Evolutionary conservation across 2,888 invertebrate species (phyloP).

Genomic region (Mesorhabditis belari): DNA sequence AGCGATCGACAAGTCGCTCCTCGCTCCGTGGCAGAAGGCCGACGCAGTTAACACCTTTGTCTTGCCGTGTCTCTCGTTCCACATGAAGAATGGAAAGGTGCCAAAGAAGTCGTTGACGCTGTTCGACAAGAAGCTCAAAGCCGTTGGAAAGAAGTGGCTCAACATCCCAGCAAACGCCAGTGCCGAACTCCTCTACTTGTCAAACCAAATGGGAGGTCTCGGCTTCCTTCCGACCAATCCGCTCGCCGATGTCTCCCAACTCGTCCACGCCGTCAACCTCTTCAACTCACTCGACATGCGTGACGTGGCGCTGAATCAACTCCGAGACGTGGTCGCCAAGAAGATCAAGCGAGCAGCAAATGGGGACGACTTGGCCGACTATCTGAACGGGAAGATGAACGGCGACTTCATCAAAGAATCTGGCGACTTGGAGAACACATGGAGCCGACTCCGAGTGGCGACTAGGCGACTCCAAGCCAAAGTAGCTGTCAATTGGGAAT

Average conservation of each 20-base stretch:
- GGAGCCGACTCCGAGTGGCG: too few species aligned
- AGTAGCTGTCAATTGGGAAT: background rate
- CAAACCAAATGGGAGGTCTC: background rate
- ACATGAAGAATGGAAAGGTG: conserved; percentile 4
- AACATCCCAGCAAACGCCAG: background rate
- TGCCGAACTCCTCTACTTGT: conserved; percentile 1
- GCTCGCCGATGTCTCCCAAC: too few species aligned
- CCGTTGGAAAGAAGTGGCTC: background rate
- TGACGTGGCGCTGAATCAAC: too few species aligned
- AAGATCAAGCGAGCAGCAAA: too few species aligned
- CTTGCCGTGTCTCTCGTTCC: conserved; percentile 4
- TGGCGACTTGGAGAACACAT: too few species aligned
- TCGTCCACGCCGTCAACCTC: too few species aligned
- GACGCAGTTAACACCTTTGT: conserved; percentile 8
- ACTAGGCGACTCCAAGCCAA: too few species aligned
- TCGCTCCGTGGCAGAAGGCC: conserved; percentile 15
- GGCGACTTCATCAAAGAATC: too few species aligned
- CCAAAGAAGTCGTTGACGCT: background rate
- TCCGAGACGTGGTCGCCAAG: too few species aligned
- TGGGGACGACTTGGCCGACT: too few species aligned
- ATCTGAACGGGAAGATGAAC: too few species aligned
- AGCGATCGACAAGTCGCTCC: conserved; percentile 1
- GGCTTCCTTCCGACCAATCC: background rate
- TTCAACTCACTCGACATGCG: too few species aligned
- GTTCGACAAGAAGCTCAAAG: conserved; percentile 1